Conservation (phyloP, 2,888 invertebrate genomes). For the Andrena chrysosceles region DNA sequence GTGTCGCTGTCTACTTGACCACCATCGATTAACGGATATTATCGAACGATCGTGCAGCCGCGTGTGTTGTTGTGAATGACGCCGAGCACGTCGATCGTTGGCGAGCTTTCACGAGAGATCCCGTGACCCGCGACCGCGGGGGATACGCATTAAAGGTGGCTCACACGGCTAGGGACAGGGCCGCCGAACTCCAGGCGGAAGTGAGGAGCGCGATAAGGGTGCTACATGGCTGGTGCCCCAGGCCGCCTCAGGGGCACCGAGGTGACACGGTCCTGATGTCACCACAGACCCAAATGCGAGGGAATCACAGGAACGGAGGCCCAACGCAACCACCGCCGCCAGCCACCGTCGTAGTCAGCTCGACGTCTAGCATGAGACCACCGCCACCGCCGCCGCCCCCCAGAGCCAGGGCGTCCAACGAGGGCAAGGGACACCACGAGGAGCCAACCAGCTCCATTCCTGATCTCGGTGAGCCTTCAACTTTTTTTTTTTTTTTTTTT, state of each 20-base stretch:
- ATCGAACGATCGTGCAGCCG: conserved; percentile 15
- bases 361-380: conserved; percentile 88
- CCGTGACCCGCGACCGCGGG: conserved; percentile 68
- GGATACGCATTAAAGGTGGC: conserved; percentile 79
- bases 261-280: conserved; percentile 82
- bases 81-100: conserved; percentile 30
- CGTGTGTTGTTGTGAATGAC: conserved; percentile 55
- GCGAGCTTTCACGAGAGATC: conserved; percentile 33
- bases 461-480: conserved; percentile 91
- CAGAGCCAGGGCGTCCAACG: conserved; percentile 85
- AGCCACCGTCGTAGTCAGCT: conserved; percentile 82
- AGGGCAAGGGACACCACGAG: conserved; percentile 87
- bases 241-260: conserved; percentile 74
- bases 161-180: conserved; percentile 81
- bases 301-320: conserved; percentile 66
- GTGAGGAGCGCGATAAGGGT: conserved; percentile 83
- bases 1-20: too few species aligned
- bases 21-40: too few species aligned
- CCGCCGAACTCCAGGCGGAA: conserved; percentile 83
- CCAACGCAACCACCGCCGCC: conserved; percentile 70
- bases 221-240: conserved; percentile 83
- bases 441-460: conserved; percentile 95
- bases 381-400: conserved; percentile 86
- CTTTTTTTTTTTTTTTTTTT: background rate
- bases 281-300: conserved; percentile 82